phyloP scores from a whole-genome alignment of 2,888 invertebrate species.

The Polyommatus iphigenia region DNA sequence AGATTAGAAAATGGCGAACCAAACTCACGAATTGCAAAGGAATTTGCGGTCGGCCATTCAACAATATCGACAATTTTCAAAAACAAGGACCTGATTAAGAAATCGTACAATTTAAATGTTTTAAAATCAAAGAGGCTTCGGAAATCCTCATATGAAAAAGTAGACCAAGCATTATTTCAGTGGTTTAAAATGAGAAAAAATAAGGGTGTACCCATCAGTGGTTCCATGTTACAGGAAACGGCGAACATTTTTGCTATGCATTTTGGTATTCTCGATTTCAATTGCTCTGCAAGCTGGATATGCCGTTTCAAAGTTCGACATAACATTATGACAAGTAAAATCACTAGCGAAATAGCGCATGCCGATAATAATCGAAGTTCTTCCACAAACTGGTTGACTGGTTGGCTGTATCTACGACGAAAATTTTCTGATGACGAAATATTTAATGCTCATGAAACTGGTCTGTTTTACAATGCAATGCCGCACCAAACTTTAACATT shows the following conservation, averaged over 20 bases:
- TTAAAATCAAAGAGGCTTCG: slow-evolving; percentile 43
- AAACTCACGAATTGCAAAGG: slow-evolving; percentile 39
- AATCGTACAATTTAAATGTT: slow-evolving; percentile 40
- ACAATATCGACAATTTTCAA: slow-evolving; percentile 41
- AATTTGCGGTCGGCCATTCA: slow-evolving; percentile 42
- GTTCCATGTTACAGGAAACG: slow-evolving; percentile 34
- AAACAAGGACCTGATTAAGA: slow-evolving; percentile 41
- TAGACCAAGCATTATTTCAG: slow-evolving; percentile 41
- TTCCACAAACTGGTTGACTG: slow-evolving; percentile 41
- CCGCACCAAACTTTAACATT: slow-evolving; percentile 46
- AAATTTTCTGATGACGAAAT: slow-evolving; percentile 42
- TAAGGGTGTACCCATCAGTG: slow-evolving; percentile 39
- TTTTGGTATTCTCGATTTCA: slow-evolving; percentile 39
- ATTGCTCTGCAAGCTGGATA: slow-evolving; percentile 41
- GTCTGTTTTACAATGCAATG: slow-evolving; percentile 46
- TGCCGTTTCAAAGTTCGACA: slow-evolving; percentile 41
- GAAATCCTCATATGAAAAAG: slow-evolving; percentile 38
- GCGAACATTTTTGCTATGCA: slow-evolving; percentile 39
- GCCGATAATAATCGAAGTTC: slow-evolving; percentile 38
- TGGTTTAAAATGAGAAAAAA: slow-evolving; percentile 42
- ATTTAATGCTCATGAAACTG: slow-evolving; percentile 47
- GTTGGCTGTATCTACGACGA: slow-evolving; percentile 39
- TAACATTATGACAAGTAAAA: slow-evolving; percentile 40
- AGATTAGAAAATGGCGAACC: slow-evolving; percentile 41
- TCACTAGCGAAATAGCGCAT: slow-evolving; percentile 38